Evolutionary conservation across 2,113 vertebrate species (phyloP).

Genomic region (Bombycilla garrulus): DNA sequence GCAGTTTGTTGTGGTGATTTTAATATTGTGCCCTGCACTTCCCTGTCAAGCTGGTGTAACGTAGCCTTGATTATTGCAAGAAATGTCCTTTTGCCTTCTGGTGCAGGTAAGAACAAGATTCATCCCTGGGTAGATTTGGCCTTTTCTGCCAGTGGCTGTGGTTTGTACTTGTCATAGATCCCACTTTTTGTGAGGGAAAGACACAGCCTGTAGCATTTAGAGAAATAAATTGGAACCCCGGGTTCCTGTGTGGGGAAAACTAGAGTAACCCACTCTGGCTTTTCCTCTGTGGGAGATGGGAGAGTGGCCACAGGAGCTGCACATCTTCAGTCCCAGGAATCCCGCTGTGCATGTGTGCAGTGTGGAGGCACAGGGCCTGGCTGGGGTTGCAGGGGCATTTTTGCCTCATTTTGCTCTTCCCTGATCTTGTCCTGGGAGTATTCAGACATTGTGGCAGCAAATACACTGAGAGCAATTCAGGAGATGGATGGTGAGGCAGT

Average conservation of each 20-base stretch:
- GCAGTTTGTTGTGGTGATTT: neutral
- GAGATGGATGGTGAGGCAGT: neutral
- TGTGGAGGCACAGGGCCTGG: neutral
- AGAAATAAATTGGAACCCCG: neutral
- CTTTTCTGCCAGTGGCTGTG: neutral
- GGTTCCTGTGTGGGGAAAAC: neutral
- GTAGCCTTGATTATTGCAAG: neutral
- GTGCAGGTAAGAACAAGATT: neutral
- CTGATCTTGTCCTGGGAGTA: neutral
- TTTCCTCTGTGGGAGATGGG: neutral
- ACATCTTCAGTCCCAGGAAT: neutral
- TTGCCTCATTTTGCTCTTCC: neutral
- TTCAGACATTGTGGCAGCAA: neutral
- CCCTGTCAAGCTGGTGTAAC: neutral
- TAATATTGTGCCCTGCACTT: neutral
- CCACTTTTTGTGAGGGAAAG: neutral
- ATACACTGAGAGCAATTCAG: neutral
- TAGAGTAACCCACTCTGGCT: neutral
- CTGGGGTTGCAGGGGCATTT: rapidly evolving
- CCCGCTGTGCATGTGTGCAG: neutral
- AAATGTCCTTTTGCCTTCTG: neutral
- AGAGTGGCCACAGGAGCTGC: neutral
- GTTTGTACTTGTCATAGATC: neutral
- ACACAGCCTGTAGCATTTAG: neutral
- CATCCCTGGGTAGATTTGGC: neutral